Base-by-base conservation (phyloP, 2,113 vertebrate genomes). In the Amazona vittata region DNA sequence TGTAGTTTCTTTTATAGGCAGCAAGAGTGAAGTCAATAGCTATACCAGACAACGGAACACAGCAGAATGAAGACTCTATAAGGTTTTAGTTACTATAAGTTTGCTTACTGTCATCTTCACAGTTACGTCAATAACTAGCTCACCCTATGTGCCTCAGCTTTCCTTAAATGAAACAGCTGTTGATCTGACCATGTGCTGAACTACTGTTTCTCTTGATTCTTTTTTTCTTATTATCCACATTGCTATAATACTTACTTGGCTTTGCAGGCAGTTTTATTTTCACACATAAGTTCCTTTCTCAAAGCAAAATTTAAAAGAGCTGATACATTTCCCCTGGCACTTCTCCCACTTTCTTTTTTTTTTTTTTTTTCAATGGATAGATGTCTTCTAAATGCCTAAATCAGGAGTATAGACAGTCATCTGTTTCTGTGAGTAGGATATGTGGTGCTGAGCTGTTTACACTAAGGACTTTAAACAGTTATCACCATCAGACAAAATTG, bases 261-360 rank as follows among this genome's bases (percentile, higher is more conserved):
- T 91, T 84, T 80, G 31, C 44, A 86, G 86, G 46, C 44, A 79
- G n/a, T 46, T 76, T 76, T 67, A 68, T 86, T 91, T 92, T 94
- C 37, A 62, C 33, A 33, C 7, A 29, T 41, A 26, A 57, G 7
- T 35, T 73, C 68, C 41, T 86, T 86, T 86, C 69, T 86, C 52
- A 82, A 52, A 89, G 43, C 15, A 67, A 93, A 74, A 86, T 35
- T 37, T 64, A 49, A 77, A 89, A 83, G 46, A 20, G 10, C 6
- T 18, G 17, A 47, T 60, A 83, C 19, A 37, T 77, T 67, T 93
- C 81, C 68, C 31, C 17, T 77, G 39, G 26, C 39, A 55, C 15
- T 68, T 75, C 19, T 85, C 47, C 11, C 20, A 39, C 15, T 55
- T 76, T 24, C 5, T 64, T 35, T 31, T 26, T 29, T 37, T 31